Evolutionary conservation across 2,113 vertebrate species (phyloP).

Genomic region (Limanda limanda): DNA sequence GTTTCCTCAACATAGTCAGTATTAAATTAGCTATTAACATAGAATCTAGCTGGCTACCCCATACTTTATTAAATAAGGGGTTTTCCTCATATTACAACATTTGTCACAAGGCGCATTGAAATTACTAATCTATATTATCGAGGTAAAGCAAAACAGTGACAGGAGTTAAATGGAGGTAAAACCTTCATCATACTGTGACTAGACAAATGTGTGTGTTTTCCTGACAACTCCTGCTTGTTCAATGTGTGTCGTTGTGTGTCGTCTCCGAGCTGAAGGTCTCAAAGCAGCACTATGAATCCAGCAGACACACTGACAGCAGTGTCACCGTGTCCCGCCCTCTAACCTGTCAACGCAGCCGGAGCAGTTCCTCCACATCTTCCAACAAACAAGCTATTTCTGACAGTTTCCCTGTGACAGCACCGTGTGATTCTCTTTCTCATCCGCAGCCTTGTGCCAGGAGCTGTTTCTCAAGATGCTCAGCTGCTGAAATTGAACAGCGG

Average conservation of each 20-base stretch:
- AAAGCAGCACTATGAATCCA: constrained; percentile 15
- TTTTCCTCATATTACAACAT: too few species aligned
- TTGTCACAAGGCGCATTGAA: too few species aligned
- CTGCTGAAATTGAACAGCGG: not conserved
- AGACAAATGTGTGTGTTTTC: too few species aligned
- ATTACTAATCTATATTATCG: too few species aligned
- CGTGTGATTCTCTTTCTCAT: not conserved
- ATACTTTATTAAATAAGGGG: too few species aligned
- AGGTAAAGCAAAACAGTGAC: too few species aligned
- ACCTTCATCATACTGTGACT: too few species aligned
- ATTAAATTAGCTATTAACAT: too few species aligned
- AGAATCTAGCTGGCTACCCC: too few species aligned
- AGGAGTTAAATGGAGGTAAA: too few species aligned
- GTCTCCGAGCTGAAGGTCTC: not conserved
- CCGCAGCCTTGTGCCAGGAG: constrained; percentile 9
- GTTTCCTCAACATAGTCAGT: too few species aligned
- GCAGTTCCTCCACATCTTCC: constrained; percentile 7
- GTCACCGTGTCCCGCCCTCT: not conserved
- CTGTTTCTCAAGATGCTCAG: constrained; percentile 14
- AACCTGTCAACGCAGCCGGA: constrained; percentile 22
- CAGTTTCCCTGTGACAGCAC: not conserved
- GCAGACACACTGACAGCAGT: constrained; percentile 1
- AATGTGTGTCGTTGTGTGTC: too few species aligned
- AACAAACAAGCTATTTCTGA: not conserved
- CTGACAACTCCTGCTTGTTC: not conserved